Percentiles rank a stretch among this genome's conserved stretches.
These are phyloP conservation scores for Narcine bancroftii DNA, from an alignment of 2,113 vertebrate genomes.

Conservation along the genomic window DNA sequence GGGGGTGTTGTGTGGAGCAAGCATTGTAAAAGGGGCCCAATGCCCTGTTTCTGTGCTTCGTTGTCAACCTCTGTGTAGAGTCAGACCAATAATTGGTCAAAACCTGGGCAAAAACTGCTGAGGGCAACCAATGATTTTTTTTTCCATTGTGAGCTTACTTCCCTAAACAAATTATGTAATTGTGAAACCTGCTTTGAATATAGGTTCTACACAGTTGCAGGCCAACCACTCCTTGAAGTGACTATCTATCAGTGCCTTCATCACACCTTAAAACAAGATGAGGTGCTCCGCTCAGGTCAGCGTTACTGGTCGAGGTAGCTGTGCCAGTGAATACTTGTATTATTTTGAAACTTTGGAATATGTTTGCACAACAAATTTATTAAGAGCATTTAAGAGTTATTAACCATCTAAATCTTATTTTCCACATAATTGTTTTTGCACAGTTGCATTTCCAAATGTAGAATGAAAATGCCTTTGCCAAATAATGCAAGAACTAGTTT, in stretches of 20 bases:
- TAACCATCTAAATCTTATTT: background rate
- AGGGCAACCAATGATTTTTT: too few relatives aligned
- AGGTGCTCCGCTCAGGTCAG: background rate
- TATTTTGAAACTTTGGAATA: background rate
- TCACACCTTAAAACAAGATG: background rate
- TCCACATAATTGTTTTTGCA: background rate
- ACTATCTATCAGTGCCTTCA: background rate
- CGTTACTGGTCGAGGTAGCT: background rate
- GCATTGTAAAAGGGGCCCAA: background rate
- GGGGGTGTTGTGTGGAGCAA: background rate
- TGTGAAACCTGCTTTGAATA: background rate
- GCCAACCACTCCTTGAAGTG: background rate
- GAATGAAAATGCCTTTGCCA: background rate
- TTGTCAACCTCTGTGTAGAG: background rate
- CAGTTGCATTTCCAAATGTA: background rate
- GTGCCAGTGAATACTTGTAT: background rate
- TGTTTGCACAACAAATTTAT: background rate
- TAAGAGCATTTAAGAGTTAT: background rate
- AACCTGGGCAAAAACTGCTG: too few relatives aligned
- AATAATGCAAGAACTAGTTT: constrained; percentile 40
- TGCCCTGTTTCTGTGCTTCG: background rate
- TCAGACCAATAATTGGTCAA: background rate
- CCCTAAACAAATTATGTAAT: background rate
- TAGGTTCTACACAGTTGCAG: background rate
- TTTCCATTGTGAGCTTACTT: too few relatives aligned